phyloP scores from a whole-genome alignment of 2,113 vertebrate species.

The Elephas maximus region DNA sequence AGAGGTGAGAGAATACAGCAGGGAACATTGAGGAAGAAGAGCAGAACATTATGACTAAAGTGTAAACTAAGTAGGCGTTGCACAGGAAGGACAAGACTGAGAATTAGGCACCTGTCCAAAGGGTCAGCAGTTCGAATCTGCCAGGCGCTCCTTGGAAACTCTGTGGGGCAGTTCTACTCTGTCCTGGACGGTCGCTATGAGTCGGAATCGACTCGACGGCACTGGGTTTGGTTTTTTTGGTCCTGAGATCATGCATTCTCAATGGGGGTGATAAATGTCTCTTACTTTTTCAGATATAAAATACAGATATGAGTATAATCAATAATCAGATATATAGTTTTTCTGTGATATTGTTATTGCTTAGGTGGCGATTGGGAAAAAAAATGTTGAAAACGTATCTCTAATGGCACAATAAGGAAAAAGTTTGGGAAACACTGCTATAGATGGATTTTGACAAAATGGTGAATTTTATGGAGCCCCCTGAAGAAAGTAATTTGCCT shows the following conservation, averaged over 20 bases:
- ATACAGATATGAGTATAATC: no score
- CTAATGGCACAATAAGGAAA: not conserved
- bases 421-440: not conserved
- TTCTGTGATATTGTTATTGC: not conserved
- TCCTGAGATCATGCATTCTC: not conserved
- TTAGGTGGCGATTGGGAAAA: not conserved
- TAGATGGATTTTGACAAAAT: not conserved
- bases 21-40: not conserved
- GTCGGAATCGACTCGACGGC: no score
- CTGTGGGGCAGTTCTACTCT: no score
- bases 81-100: not conserved
- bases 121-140: no score
- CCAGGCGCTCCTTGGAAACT: no score
- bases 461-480: not conserved
- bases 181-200: no score
- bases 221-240: no score
- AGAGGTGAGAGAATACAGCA: not conserved
- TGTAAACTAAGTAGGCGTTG: not conserved
- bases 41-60: not conserved
- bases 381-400: not conserved
- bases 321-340: not conserved
- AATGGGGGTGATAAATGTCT: not conserved
- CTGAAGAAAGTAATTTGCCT: slow-evolving; percentile 16
- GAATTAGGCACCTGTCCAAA: not conserved
- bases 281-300: no score